Conservation (phyloP, 2,797 vertebrate genomes). For the Ctenopoma multispine region DNA sequence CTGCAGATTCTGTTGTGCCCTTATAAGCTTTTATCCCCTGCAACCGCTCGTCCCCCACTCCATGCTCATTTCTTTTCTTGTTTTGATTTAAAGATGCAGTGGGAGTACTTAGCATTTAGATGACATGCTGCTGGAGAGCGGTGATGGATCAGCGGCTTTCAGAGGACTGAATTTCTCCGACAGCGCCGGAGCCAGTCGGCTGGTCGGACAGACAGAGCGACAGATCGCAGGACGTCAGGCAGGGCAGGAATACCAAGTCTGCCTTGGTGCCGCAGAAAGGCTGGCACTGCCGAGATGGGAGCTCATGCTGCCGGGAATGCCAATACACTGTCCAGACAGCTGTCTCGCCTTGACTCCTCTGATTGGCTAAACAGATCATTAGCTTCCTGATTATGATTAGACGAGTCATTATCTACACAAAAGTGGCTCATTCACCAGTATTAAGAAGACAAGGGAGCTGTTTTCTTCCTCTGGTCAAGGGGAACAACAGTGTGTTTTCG, state of each 20-base stretch:
- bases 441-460: slow-evolving; percentile 64
- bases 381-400: slow-evolving; percentile 83
- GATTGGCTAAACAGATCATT: slow-evolving; percentile 83
- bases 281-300: slow-evolving; percentile 58
- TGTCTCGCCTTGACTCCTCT: slow-evolving; percentile 66
- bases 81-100: slow-evolving; percentile 87
- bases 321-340: slow-evolving; percentile 69
- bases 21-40: slow-evolving; percentile 72
- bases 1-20: slow-evolving; percentile 76
- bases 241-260: slow-evolving; percentile 76
- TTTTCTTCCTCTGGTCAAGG: slow-evolving; percentile 59
- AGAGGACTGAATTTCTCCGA: slow-evolving; percentile 75
- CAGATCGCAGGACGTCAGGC: slow-evolving; percentile 52
- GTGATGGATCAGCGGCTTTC: slow-evolving; percentile 82
- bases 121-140: slow-evolving; percentile 84
- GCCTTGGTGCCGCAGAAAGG: slow-evolving; percentile 50
- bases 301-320: slow-evolving; percentile 79
- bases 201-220: slow-evolving; percentile 56
- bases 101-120: slow-evolving; percentile 89
- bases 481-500: slow-evolving; percentile 55
- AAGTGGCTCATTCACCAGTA: slow-evolving; percentile 75
- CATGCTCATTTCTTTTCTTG: slow-evolving; percentile 75
- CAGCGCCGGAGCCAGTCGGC: slow-evolving; percentile 34
- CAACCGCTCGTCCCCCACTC: slow-evolving; percentile 31
- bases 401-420: slow-evolving; percentile 82